A percentile compares a stretch with the other conserved stretches of the same genome.
These are phyloP conservation scores for Adelges cooleyi DNA, from an alignment of 1,140 invertebrate genomes.

Conservation along the genomic window DNA sequence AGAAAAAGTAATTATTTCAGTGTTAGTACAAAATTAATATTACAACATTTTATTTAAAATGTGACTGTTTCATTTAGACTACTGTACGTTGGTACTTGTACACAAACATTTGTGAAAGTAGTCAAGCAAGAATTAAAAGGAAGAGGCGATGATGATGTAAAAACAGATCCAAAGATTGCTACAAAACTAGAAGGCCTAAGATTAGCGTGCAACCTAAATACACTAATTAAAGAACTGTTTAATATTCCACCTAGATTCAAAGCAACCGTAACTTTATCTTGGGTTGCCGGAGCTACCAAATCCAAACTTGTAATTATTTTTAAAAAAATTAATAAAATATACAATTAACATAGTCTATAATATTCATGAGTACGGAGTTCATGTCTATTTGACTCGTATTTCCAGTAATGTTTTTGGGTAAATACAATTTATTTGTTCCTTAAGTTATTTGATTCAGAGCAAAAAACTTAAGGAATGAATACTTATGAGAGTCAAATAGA, in stretches of 20 bases:
- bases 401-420: no score
- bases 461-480: background rate
- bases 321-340: no score
- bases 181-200: constrained; percentile 74
- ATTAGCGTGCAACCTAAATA: constrained; percentile 85
- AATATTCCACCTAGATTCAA: constrained; percentile 88
- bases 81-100: constrained; percentile 83
- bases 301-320: constrained; percentile 8
- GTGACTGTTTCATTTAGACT: constrained; percentile 41
- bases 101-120: constrained; percentile 85
- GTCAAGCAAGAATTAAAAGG: constrained; percentile 73
- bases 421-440: background rate
- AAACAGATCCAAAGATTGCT: constrained; percentile 65
- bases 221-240: constrained; percentile 87
- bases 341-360: background rate
- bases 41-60: background rate
- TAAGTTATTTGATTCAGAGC: background rate
- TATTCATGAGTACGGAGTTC: background rate
- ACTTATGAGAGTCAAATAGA: background rate
- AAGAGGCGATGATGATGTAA: constrained; percentile 58
- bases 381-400: background rate
- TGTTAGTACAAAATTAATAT: background rate
- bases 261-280: constrained; percentile 71
- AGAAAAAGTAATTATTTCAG: constrained; percentile 50
- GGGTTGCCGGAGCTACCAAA: constrained; percentile 9